Evolutionary conservation across 1,140 invertebrate species (phyloP).

Genomic region (Orchestia grillus): DNA sequence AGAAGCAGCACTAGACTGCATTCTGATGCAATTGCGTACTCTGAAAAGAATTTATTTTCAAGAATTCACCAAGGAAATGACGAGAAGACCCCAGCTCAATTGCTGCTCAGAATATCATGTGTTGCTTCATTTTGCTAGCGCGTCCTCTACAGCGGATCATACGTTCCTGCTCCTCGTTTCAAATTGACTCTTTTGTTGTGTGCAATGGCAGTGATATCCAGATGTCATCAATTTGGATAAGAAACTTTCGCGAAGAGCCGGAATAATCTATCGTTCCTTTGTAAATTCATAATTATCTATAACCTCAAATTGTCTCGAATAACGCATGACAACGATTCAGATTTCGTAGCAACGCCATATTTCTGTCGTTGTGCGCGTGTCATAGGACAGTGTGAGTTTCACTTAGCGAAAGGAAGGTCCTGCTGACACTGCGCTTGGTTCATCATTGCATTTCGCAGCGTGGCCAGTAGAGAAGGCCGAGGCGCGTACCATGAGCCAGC

Average conservation of each 20-base stretch:
- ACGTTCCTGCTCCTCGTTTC: not conserved
- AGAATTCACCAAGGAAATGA: not conserved
- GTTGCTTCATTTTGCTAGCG: not conserved
- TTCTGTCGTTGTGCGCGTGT: too few species aligned
- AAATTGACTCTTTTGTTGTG: not conserved
- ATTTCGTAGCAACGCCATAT: not conserved
- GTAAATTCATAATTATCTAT: not conserved
- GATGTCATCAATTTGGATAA: not conserved
- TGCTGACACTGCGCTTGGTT: not conserved
- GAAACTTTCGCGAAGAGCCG: not conserved
- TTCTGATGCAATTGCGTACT: not conserved
- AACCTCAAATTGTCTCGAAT: not conserved
- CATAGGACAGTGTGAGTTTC: too few species aligned
- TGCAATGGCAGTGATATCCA: not conserved
- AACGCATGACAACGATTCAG: not conserved
- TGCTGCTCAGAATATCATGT: not conserved
- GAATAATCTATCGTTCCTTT: not conserved
- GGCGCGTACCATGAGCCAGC: not conserved
- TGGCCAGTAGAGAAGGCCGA: not conserved
- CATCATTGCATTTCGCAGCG: not conserved
- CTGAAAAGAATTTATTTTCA: not conserved
- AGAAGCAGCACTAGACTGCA: not conserved
- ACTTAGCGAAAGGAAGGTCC: not conserved
- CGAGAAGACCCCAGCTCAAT: not conserved
- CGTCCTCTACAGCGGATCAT: not conserved